phyloP scores from a whole-genome alignment of 2,113 vertebrate genomes.

The Ophthalmotilapia sp. region DNA sequence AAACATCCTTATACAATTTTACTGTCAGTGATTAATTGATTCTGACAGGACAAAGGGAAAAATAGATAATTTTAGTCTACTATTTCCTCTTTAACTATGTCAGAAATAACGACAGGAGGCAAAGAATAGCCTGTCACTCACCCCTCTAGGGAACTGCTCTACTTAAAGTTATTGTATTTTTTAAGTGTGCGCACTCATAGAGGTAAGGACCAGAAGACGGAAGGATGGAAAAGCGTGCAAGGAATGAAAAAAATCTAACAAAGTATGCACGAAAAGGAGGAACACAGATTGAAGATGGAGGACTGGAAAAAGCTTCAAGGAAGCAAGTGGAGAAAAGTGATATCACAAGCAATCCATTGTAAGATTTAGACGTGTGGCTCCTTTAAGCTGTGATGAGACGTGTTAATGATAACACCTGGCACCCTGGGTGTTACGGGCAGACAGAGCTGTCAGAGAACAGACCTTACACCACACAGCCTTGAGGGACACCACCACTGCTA shows the following conservation, averaged over 20 bases:
- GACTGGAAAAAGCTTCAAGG: not conserved
- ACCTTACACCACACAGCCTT: not conserved
- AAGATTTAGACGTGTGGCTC: not conserved
- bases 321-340: not conserved
- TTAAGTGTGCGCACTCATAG: constrained; percentile 9
- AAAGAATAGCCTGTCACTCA: constrained; percentile 56
- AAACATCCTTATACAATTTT: constrained; percentile 9
- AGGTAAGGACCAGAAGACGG: not conserved
- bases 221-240: not conserved
- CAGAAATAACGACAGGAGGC: constrained; percentile 55
- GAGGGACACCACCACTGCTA: not conserved
- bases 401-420: constrained; percentile 16
- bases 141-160: constrained; percentile 60
- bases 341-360: not conserved
- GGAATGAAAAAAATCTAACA: not conserved
- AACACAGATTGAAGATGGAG: not conserved
- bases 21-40: constrained; percentile 33
- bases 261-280: not conserved
- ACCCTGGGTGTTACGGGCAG: not conserved
- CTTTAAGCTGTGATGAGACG: not conserved
- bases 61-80: constrained; percentile 41
- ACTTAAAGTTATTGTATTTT: constrained; percentile 45
- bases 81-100: constrained; percentile 50
- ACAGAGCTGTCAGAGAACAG: constrained; percentile 27
- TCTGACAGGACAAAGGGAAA: constrained; percentile 29